Conservation (phyloP, 2,113 vertebrate species). For the Cromileptes altivelis region DNA sequence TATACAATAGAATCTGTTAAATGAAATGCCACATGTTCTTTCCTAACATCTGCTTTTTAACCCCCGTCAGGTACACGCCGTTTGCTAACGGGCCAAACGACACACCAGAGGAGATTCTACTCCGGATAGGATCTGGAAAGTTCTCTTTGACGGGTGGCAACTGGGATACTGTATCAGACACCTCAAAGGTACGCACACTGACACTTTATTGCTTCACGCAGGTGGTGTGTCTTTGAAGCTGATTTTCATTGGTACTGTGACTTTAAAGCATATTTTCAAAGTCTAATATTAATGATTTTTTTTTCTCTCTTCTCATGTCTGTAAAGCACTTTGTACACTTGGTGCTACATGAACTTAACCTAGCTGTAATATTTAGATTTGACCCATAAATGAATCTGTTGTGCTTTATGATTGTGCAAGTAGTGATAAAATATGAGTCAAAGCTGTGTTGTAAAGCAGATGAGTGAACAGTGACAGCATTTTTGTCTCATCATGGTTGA, state of each 20-base stretch:
- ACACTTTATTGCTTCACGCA: neutral
- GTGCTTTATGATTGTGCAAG: neutral
- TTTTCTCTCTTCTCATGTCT: neutral
- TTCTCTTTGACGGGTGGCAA: slow-evolving; percentile 96
- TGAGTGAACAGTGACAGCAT: neutral
- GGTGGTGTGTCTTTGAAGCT: neutral
- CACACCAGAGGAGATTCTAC: slow-evolving; percentile 96
- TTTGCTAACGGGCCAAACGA: slow-evolving; percentile 97
- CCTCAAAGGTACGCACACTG: slow-evolving; percentile 90
- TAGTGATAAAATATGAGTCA: neutral
- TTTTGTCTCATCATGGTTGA: neutral
- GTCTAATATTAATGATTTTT: too few species aligned
- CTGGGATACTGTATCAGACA: slow-evolving; percentile 97
- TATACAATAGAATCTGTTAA: neutral
- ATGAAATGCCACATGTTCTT: neutral
- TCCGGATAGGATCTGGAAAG: slow-evolving; percentile 95
- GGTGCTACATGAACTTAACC: neutral
- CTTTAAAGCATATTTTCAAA: neutral
- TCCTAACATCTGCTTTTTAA: neutral
- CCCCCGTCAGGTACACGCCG: slow-evolving; percentile 90
- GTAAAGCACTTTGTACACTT: neutral
- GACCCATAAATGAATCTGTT: neutral
- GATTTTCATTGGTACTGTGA: too few species aligned
- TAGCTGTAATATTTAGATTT: neutral
- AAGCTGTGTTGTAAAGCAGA: neutral